These are phyloP conservation scores for Muntiacus muntjak DNA, from an alignment of 2,113 vertebrate species.

Conservation along the genomic window DNA sequence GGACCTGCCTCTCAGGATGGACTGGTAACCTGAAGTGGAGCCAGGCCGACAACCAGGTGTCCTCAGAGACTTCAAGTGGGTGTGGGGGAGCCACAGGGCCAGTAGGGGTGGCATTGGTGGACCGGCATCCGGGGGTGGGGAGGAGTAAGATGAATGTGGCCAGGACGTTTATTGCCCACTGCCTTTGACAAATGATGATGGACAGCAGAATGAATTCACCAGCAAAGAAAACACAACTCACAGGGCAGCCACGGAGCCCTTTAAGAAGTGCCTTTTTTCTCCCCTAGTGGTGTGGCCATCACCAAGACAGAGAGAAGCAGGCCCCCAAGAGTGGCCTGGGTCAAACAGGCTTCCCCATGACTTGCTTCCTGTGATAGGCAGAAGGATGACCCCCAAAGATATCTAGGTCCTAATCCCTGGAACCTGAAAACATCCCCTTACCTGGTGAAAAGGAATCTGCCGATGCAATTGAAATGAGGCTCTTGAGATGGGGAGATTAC, in stretches of 20 bases:
- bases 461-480: background rate
- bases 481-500: background rate
- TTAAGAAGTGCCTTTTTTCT: background rate
- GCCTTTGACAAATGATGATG: slow-evolving; percentile 43
- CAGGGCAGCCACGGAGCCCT: background rate
- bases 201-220: slow-evolving; percentile 39
- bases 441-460: background rate
- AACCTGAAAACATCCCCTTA: background rate
- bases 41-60: background rate
- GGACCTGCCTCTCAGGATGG: background rate
- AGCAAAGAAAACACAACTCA: slow-evolving; percentile 51
- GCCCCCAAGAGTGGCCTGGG: background rate
- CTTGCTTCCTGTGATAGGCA: background rate
- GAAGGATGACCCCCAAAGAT: background rate
- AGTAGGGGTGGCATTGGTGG: background rate
- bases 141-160: background rate
- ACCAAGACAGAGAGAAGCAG: slow-evolving; percentile 16
- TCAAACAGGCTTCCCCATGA: background rate
- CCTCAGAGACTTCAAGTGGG: background rate
- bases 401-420: background rate
- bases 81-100: background rate
- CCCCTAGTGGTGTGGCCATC: background rate
- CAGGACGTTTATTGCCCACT: background rate
- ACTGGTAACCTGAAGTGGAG: background rate
- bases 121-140: background rate